phyloP scores from a whole-genome alignment of 2,113 vertebrate genomes.

The Pedionomus torquatus region DNA sequence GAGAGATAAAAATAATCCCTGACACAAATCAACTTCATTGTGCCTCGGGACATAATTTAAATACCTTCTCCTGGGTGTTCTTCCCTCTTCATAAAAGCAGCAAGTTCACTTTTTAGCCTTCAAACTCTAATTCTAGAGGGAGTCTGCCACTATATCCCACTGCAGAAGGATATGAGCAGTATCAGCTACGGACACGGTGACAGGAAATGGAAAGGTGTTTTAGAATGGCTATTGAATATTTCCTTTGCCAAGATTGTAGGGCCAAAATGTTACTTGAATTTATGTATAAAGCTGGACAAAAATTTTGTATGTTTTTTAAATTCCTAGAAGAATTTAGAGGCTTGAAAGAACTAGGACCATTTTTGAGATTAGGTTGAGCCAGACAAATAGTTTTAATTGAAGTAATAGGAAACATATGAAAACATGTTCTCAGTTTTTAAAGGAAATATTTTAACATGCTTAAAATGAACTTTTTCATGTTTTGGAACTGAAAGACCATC shows the following conservation, averaged over 20 bases:
- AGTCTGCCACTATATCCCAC: not conserved
- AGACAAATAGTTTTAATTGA: not conserved
- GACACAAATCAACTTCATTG: constrained; percentile 48
- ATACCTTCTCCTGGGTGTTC: constrained; percentile 47
- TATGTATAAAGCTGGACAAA: not conserved
- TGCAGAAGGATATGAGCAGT: not conserved
- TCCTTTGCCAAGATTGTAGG: not conserved
- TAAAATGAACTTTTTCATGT: not conserved
- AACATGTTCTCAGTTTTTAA: not conserved
- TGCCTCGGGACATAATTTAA: constrained; percentile 27
- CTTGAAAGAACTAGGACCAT: not conserved
- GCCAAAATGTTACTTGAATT: not conserved
- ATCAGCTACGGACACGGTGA: not conserved
- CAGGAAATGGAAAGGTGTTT: not conserved
- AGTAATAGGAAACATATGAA: not conserved
- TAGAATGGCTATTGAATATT: not conserved
- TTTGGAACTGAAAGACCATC: not conserved
- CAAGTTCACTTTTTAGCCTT: not conserved
- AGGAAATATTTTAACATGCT: not conserved
- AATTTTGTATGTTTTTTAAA: not conserved
- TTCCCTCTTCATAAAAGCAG: not conserved
- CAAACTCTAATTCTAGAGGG: not conserved
- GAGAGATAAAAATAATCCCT: constrained; percentile 61
- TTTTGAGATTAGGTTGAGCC: not conserved
- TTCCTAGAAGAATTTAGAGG: not conserved